Evolutionary conservation across 1,140 invertebrate genomes (phyloP).

Genomic region (Tenebrio molitor): DNA sequence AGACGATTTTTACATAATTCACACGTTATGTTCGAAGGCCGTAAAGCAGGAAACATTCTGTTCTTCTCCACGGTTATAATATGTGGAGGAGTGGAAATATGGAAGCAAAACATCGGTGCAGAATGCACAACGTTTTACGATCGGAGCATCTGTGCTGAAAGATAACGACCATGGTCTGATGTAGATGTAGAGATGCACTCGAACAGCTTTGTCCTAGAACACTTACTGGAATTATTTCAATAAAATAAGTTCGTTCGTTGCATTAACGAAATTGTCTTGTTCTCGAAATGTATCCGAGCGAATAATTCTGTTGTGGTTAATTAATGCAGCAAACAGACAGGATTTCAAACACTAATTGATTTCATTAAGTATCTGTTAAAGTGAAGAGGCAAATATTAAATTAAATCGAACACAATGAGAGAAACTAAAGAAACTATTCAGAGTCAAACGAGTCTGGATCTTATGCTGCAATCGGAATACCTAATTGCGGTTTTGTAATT

Average conservation of each 20-base stretch:
- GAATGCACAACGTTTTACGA: slow-evolving; percentile 42
- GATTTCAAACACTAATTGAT: too few species aligned
- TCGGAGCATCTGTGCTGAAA: slow-evolving; percentile 40
- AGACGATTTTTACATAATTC: slow-evolving; percentile 25
- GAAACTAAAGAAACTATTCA: too few species aligned
- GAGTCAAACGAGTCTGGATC: too few species aligned
- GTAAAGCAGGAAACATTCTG: slow-evolving; percentile 37
- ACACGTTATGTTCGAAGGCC: slow-evolving; percentile 31
- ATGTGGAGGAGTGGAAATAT: slow-evolving; percentile 38
- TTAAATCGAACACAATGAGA: too few species aligned
- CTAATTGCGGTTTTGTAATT: background rate
- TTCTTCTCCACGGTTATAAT: slow-evolving; percentile 22
- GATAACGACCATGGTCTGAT: slow-evolving; percentile 34
- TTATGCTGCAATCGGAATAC: background rate
- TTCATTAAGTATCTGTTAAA: too few species aligned
- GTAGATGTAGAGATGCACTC: slow-evolving; percentile 38
- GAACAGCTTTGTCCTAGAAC: slow-evolving; percentile 39
- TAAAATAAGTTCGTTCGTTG: slow-evolving; percentile 16
- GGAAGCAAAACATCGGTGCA: slow-evolving; percentile 36
- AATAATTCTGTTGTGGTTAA: too few species aligned
- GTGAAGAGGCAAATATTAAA: too few species aligned
- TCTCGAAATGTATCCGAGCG: background rate
- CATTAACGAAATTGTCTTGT: slow-evolving; percentile 16
- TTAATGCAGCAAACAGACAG: too few species aligned
- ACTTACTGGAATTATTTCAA: slow-evolving; percentile 23